Base-by-base conservation (phyloP, 2,113 vertebrate species). In the Cygnus atratus region DNA sequence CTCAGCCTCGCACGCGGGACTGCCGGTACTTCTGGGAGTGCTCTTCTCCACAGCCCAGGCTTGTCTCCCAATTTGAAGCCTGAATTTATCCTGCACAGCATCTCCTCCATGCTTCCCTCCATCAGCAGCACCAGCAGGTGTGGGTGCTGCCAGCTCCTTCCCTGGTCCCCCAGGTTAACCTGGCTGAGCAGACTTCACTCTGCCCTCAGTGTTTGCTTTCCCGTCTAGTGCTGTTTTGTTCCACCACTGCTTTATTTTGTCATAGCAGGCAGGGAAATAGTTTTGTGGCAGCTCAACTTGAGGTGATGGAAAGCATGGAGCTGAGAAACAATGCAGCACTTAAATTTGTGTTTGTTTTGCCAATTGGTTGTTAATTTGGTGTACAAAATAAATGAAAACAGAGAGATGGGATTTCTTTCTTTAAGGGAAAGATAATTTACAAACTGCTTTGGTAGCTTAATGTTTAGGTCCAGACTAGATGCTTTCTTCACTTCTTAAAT, bases 341-440 rank as follows among this genome's bases (percentile, higher is more conserved):
- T 75, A 48, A n/a, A 82, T 79, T 81, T 15, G 3, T 87, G 68
- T 94, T 96, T 94, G 73, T 79, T 95, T 93, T 92, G 58, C 67
- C 57, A 62, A 29, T 31, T 61, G 58, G 17, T 87, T 89, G 84
- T 87, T 91, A 85, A 70, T 92, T 91, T 74, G 41, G 31, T 72
- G 31, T 76, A 41, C 3, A 0, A 85, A 89, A 35, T 52, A 91
- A 66, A 80, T 87, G 81, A 31, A 65, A 81, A 58, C 9, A 25
- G 77, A 73, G 76, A 84, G 79, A 55, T 15, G 7, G 58, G 67
- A 61, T 89, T 91, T 87, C n/a, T 65, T 87, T 79, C 43, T 50
- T 71, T 90, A 22, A 71, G 70, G n/a, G 75, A 62, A 39, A 89
- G 31, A 10, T 63, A 11, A 28, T 59, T 91, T 87, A 14, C 4